Conservation (phyloP, 2,888 invertebrate species). For the Mycalesis mineus region DNA sequence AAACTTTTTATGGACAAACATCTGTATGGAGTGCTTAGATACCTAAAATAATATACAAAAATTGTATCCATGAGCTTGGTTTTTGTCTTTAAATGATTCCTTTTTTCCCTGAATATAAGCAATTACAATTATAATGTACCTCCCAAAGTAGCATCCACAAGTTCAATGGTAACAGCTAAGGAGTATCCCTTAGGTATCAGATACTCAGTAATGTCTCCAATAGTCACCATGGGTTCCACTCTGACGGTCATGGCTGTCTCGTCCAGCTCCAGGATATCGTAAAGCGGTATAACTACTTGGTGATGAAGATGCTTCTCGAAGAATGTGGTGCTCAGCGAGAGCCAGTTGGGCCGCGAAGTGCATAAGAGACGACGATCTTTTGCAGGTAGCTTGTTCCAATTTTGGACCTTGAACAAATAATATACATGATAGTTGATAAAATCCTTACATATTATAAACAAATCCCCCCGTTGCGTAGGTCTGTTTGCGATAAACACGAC, state of each 20-base stretch:
- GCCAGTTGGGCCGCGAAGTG: slow-evolving; percentile 84
- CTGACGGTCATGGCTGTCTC: slow-evolving; percentile 76
- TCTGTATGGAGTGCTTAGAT: no score
- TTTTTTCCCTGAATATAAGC: neutral
- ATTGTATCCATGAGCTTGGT: no score
- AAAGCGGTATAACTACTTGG: slow-evolving; percentile 79
- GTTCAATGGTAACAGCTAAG: slow-evolving; percentile 82
- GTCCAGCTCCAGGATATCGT: slow-evolving; percentile 79
- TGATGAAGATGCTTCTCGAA: slow-evolving; percentile 81
- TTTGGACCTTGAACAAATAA: slow-evolving; percentile 51
- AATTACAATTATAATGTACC: no score
- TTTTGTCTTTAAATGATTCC: no score
- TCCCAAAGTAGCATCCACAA: slow-evolving; percentile 83
- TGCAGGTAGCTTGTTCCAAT: slow-evolving; percentile 72
- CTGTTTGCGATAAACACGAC: no score
- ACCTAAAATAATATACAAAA: no score
- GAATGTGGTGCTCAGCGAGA: slow-evolving; percentile 82
- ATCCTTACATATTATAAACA: no score
- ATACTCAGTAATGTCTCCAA: slow-evolving; percentile 81
- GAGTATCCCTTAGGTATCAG: slow-evolving; percentile 82
- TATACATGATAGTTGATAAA: no score
- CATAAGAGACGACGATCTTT: slow-evolving; percentile 76
- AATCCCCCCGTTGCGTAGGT: no score
- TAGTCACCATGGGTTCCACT: slow-evolving; percentile 83
- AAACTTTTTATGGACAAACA: no score